Base-by-base conservation (phyloP, 2,888 invertebrate genomes). In the Dynastes grantii region DNA sequence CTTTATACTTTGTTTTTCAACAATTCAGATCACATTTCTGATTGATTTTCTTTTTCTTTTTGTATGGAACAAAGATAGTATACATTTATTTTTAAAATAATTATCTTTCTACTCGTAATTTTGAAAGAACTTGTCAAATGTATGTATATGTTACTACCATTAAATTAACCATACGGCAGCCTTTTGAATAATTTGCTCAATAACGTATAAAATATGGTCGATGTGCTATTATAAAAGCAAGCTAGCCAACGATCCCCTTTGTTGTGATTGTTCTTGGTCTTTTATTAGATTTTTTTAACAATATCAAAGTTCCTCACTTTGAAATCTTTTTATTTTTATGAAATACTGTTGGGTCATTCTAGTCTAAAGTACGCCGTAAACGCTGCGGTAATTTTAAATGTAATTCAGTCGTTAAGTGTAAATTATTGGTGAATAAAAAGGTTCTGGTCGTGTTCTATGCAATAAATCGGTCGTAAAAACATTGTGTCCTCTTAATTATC, bases 371-470 rank as follows among this genome's bases (percentile, higher is more conserved):
- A 73, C 11, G 45, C 58, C 16, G 40, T 73, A 58, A 73, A 73
- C 37, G 73, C 45, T 58, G 73, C 40, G 58, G 45, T 73, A 58
- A 37, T 73, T 73, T 40, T 73, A 58, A 73, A 73, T 58, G 73
- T 73, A 58, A 58, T 73, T 58, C 58, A 73, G 40, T 73, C 58
- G 73, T 73, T 55, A 58, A 73, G 58, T 73, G 37, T 73, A 58
- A 73, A 58, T 73, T 73, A 73, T 58, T 58, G 40, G 73, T 73
- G 73, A 73, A 58, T 73, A 58, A 73, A 71, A 58, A 40, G 22
- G 58, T 9, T 22, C 40, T 22, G 40, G 22, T 70, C 40, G 22
- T 58, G 73, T 32, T 51, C 40, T 27, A 2, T 73, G 58, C 55
- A 16, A 58, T 58, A 58, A 73, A 73, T 58, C 40, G 73, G 29